These are phyloP conservation scores for Aethina tumida DNA, from an alignment of 1,140 invertebrate species.

Conservation along the genomic window DNA sequence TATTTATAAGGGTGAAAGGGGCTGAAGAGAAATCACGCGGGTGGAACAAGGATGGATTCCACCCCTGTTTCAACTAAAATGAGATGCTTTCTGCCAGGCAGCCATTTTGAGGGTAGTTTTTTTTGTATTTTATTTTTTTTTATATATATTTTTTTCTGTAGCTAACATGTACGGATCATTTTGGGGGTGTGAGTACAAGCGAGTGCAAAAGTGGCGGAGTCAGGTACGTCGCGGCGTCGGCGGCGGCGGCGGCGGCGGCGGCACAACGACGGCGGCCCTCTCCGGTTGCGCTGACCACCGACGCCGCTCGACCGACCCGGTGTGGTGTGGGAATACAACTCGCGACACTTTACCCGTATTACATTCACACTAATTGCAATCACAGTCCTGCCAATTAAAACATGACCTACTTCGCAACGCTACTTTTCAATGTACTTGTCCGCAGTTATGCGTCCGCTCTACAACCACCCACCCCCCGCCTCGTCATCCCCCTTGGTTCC, in stretches of 20 bases:
- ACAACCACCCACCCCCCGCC: too few species aligned
- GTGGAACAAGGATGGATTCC: conserved; percentile 36
- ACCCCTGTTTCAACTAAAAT: conserved; percentile 37
- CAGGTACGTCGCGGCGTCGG: conserved; percentile 7
- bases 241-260: conserved; percentile 10
- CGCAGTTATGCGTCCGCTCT: too few species aligned
- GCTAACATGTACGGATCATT: conserved; percentile 35
- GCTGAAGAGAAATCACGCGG: conserved; percentile 35
- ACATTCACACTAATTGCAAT: conserved; percentile 23
- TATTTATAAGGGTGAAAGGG: conserved; percentile 39
- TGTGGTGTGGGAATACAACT: conserved; percentile 15
- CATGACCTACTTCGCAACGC: conserved; percentile 16
- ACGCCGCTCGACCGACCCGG: conserved; percentile 7
- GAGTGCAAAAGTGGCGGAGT: conserved; percentile 25
- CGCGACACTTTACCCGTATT: conserved; percentile 21
- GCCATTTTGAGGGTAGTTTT: conserved; percentile 39
- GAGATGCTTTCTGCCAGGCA: conserved; percentile 39
- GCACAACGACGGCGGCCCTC: conserved; percentile 9
- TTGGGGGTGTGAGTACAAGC: conserved; percentile 31
- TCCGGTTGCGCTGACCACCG: conserved; percentile 10
- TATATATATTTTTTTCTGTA: conserved; percentile 23
- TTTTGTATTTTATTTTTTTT: conserved; percentile 30
- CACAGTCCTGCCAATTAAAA: conserved; percentile 20
- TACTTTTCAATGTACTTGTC: conserved; percentile 7
- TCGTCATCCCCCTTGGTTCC: too few species aligned